A percentile compares a stretch with the other conserved stretches of the same genome.
Conservation (phyloP, 2,113 vertebrate genomes). For the Coreoperca whiteheadi region DNA sequence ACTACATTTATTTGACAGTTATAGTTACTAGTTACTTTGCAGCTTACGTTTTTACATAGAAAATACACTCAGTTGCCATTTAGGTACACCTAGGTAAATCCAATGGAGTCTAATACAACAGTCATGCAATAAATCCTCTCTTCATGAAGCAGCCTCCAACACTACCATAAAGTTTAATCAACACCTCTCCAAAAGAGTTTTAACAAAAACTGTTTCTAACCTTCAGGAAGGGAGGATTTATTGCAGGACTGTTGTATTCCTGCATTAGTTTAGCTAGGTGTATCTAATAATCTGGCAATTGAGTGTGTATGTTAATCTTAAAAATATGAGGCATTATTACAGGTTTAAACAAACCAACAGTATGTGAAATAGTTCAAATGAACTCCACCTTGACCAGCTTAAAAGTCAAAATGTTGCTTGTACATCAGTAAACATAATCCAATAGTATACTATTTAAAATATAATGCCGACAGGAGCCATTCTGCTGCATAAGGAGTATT, state of each 20-base stretch:
- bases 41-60: not conserved
- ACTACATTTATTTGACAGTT: not conserved
- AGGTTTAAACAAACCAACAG: not conserved
- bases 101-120: not conserved
- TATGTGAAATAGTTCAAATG: not conserved
- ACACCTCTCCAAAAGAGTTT: not conserved
- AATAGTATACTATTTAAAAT: not conserved
- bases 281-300: not conserved
- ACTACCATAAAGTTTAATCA: not conserved
- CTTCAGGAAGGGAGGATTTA: not conserved
- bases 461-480: not conserved
- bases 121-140: not conserved
- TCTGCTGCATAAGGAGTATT: not conserved
- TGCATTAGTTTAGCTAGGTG: not conserved
- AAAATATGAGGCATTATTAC: not conserved
- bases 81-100: not conserved
- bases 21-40: not conserved
- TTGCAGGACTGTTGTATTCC: not conserved
- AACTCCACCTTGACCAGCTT: not conserved
- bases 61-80: not conserved
- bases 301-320: not conserved
- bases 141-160: not conserved
- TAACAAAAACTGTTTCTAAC: not conserved
- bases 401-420: not conserved
- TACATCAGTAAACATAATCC: not conserved